Conservation (phyloP, 2,113 vertebrate species). For the Mellivora capensis region DNA sequence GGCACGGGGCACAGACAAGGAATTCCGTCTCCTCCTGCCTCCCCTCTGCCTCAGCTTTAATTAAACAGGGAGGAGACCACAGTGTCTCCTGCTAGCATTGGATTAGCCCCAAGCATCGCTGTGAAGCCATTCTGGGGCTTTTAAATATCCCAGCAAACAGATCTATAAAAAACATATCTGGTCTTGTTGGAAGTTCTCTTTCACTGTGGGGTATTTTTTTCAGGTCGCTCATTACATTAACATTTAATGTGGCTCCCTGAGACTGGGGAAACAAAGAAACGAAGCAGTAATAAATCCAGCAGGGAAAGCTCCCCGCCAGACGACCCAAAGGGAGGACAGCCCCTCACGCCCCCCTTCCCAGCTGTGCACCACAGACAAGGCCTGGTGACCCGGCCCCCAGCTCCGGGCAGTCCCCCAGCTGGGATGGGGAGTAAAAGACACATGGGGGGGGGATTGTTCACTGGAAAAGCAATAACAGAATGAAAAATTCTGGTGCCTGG, state of each 20-base stretch:
- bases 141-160: slow-evolving; percentile 52
- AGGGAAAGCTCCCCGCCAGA: slow-evolving; percentile 40
- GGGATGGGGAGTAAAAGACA: not conserved
- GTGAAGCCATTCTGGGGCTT: slow-evolving; percentile 63
- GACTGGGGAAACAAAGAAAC: slow-evolving; percentile 19
- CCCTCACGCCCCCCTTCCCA: not conserved
- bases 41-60: slow-evolving; percentile 26
- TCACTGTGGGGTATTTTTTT: slow-evolving; percentile 51
- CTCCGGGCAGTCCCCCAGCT: not conserved
- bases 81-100: slow-evolving; percentile 66
- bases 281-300: slow-evolving; percentile 62
- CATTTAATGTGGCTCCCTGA: slow-evolving; percentile 49
- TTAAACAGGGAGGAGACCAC: slow-evolving; percentile 40
- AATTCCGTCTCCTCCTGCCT: slow-evolving; percentile 29
- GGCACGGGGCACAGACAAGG: not conserved
- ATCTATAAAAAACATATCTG: slow-evolving; percentile 61
- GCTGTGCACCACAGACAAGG: not conserved
- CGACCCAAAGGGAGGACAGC: slow-evolving; percentile 15
- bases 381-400: not conserved
- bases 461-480: not conserved
- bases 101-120: slow-evolving; percentile 70
- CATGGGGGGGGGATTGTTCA: not conserved
- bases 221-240: slow-evolving; percentile 67
- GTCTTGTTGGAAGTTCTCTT: slow-evolving; percentile 74
- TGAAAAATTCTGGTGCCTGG: not conserved